phyloP scores from a whole-genome alignment of 1,140 invertebrate genomes.

The Ostrea edulis region DNA sequence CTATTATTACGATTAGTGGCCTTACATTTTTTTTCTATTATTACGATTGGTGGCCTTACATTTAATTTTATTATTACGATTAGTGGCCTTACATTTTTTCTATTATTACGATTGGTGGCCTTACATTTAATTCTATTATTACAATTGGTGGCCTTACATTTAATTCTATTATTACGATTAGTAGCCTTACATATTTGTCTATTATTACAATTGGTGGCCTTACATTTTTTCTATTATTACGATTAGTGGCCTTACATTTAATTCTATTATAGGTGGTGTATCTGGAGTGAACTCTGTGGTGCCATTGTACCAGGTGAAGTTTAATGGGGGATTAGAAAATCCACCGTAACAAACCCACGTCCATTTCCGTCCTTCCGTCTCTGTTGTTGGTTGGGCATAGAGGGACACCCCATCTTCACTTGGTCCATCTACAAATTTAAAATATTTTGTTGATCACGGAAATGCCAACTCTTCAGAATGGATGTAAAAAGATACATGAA shows the following conservation, averaged over 20 bases:
- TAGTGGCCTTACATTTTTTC: too few species aligned
- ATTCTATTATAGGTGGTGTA: not conserved
- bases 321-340: not conserved
- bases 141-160: not conserved
- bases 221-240: too few species aligned
- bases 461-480: too few species aligned
- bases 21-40: too few species aligned
- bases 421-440: not conserved
- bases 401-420: not conserved
- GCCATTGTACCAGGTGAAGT: conserved; percentile 10
- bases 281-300: not conserved
- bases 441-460: not conserved
- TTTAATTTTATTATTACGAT: too few species aligned
- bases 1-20: not conserved
- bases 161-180: not conserved
- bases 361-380: not conserved
- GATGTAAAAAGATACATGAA: too few species aligned
- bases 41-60: too few species aligned
- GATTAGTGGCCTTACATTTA: not conserved
- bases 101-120: not conserved
- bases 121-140: not conserved
- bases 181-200: not conserved
- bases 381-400: not conserved
- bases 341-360: not conserved
- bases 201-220: not conserved